Percentiles rank a stretch among this genome's conserved stretches.
phyloP scores from a whole-genome alignment of 2,113 vertebrate species.

The Spermophilus dauricus region DNA sequence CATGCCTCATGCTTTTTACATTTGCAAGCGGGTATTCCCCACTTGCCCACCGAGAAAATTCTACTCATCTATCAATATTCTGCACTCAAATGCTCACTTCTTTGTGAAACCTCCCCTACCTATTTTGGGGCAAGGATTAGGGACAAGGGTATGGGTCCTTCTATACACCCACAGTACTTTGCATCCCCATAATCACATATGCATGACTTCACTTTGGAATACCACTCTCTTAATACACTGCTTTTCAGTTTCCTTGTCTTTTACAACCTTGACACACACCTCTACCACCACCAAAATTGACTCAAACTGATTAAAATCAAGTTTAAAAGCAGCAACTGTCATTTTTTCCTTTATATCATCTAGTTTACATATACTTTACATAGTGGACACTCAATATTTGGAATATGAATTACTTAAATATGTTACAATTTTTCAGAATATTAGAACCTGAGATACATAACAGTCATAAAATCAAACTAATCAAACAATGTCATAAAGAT shows the following conservation, averaged over 20 bases:
- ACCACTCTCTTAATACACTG: background rate
- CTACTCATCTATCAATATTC: background rate
- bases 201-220: background rate
- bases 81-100: background rate
- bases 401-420: background rate
- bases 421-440: background rate
- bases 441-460: background rate
- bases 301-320: background rate
- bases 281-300: background rate
- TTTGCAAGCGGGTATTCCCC: background rate
- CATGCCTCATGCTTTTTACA: background rate
- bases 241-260: background rate
- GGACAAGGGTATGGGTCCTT: background rate
- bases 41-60: background rate
- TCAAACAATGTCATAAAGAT: background rate
- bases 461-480: constrained; percentile 41
- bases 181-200: background rate
- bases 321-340: background rate
- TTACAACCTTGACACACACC: background rate
- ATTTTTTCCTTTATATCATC: background rate
- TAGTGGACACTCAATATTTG: background rate
- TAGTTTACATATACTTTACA: background rate
- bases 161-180: background rate
- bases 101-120: background rate
- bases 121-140: background rate